Evolutionary conservation across 1,140 invertebrate genomes (phyloP).

Genomic region (Eriosoma lanigerum): DNA sequence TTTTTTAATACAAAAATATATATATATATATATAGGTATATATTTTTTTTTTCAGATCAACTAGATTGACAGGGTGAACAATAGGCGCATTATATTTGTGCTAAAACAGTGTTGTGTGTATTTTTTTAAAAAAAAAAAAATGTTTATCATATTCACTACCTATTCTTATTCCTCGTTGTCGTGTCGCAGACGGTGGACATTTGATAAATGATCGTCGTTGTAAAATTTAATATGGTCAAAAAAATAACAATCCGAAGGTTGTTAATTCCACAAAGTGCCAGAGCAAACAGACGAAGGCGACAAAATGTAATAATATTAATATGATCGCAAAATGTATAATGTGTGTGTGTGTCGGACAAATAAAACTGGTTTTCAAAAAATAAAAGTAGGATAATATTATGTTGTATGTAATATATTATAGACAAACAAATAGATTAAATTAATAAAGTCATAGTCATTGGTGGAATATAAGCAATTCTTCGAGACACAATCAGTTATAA

Average conservation of each 20-base stretch:
- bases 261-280: slow-evolving; percentile 27
- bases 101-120: neutral
- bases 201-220: slow-evolving; percentile 7
- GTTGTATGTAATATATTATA: slow-evolving; percentile 1
- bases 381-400: neutral
- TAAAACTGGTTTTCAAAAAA: slow-evolving; percentile 25
- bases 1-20: neutral
- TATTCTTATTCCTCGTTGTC: neutral
- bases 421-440: slow-evolving; percentile 18
- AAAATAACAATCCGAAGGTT: slow-evolving; percentile 38
- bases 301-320: slow-evolving; percentile 38
- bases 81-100: slow-evolving; percentile 4
- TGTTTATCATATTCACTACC: neutral
- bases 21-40: too few relatives aligned
- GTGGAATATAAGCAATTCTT: slow-evolving; percentile 18
- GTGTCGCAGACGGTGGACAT: neutral
- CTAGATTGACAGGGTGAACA: neutral
- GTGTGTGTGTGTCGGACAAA: neutral
- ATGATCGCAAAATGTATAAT: neutral
- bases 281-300: slow-evolving; percentile 16
- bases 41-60: slow-evolving; percentile 3
- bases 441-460: slow-evolving; percentile 20
- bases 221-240: slow-evolving; percentile 35
- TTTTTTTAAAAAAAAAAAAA: too few relatives aligned
- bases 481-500: slow-evolving; percentile 4